These are phyloP conservation scores for Calypte anna DNA, from an alignment of 2,113 vertebrate genomes.

Conservation along the genomic window DNA sequence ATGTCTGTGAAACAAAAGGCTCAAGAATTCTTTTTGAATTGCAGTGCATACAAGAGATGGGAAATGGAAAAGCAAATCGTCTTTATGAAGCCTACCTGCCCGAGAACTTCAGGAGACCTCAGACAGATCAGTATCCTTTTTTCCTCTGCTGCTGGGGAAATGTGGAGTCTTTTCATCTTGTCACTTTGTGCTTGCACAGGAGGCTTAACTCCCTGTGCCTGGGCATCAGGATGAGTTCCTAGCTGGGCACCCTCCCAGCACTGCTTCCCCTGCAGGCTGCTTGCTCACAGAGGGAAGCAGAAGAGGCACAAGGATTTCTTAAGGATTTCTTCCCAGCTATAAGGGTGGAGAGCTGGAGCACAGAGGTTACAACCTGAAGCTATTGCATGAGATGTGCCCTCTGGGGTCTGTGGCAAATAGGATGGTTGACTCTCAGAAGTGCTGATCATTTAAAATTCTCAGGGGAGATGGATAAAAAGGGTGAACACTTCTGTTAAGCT, in stretches of 20 bases:
- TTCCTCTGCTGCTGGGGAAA: not conserved
- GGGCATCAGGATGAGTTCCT: not conserved
- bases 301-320: not conserved
- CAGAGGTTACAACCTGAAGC: not conserved
- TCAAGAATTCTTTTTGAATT: not conserved
- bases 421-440: not conserved
- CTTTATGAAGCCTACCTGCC: constrained; percentile 96
- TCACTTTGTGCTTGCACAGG: not conserved
- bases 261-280: not conserved
- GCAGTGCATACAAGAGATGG: constrained; percentile 98
- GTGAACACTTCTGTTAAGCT: not conserved
- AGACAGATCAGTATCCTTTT: constrained; percentile 91
- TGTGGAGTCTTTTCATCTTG: not conserved
- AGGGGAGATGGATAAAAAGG: not conserved
- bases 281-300: not conserved
- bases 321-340: not conserved
- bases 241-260: accelerated
- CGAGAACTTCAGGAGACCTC: constrained; percentile 92
- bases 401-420: not conserved
- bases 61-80: constrained; percentile 93
- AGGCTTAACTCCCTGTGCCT: not conserved
- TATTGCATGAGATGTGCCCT: not conserved
- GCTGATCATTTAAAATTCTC: not conserved
- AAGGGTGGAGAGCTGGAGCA: not conserved
- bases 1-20: accelerated